Evolutionary conservation across 1,140 invertebrate species (phyloP).

Genomic region (Teleogryllus occipitalis): DNA sequence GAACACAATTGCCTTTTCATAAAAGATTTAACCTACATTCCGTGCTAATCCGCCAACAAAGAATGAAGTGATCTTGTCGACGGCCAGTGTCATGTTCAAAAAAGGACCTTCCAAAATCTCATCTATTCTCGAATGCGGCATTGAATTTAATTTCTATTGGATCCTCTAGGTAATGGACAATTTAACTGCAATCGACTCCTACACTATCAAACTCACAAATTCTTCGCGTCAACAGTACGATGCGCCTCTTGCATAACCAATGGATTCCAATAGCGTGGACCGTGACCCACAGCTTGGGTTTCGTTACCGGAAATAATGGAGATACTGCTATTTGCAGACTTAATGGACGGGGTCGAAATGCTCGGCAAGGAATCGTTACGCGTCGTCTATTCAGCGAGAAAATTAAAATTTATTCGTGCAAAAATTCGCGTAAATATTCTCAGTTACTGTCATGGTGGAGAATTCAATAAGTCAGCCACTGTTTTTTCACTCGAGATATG

Average conservation of each 20-base stretch:
- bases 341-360: neutral
- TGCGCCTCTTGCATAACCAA: neutral
- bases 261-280: neutral
- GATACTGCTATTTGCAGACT: neutral
- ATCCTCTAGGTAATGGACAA: too few relatives aligned
- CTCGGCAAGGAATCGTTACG: neutral
- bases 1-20: too few relatives aligned
- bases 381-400: neutral
- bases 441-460: neutral
- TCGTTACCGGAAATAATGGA: constrained; percentile 4
- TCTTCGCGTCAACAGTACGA: neutral
- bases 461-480: too few relatives aligned
- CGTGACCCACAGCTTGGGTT: neutral
- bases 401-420: neutral
- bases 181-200: too few relatives aligned
- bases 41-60: too few relatives aligned
- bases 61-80: too few relatives aligned
- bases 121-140: too few relatives aligned
- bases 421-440: neutral
- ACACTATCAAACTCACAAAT: neutral
- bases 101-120: too few relatives aligned
- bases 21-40: too few relatives aligned
- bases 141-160: too few relatives aligned
- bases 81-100: too few relatives aligned
- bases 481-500: too few relatives aligned